A percentile compares a stretch with the other conserved stretches of the same genome.
Evolutionary conservation across 2,113 vertebrate genomes (phyloP).

Genomic region (Spilogale gracilis): DNA sequence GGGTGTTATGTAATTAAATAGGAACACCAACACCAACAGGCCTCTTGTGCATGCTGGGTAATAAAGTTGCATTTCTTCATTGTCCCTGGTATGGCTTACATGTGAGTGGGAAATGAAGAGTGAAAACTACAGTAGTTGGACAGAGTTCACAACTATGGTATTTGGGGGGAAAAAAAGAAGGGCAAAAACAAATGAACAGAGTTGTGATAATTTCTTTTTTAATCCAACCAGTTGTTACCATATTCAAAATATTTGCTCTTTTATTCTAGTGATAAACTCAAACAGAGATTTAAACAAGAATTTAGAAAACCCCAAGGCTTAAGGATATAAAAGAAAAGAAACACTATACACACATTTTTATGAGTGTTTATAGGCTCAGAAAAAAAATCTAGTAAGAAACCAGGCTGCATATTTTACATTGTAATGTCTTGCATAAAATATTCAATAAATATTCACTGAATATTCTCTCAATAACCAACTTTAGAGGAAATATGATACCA

Average conservation of each 20-base stretch:
- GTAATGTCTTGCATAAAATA: background rate
- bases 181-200: background rate
- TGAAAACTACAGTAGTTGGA: background rate
- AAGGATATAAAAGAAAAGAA: constrained; percentile 26
- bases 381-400: constrained; percentile 59
- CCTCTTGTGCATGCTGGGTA: background rate
- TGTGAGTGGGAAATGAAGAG: constrained; percentile 42
- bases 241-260: constrained; percentile 60
- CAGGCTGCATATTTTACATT: constrained; percentile 22
- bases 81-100: background rate
- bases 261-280: constrained; percentile 49
- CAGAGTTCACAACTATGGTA: background rate
- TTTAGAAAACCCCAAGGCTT: background rate
- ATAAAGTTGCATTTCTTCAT: constrained; percentile 38
- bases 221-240: background rate
- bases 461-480: constrained; percentile 34
- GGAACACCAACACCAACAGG: constrained; percentile 67
- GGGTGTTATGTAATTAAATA: constrained; percentile 73
- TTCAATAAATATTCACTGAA: constrained; percentile 56
- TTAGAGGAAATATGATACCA: constrained; percentile 51
- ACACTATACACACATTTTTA: background rate
- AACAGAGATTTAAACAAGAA: constrained; percentile 54
- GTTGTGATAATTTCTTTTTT: background rate
- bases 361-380: constrained; percentile 30
- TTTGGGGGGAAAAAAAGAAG: background rate